Base-by-base conservation (phyloP, 1,140 invertebrate species). In the Conopomorpha cramerella region DNA sequence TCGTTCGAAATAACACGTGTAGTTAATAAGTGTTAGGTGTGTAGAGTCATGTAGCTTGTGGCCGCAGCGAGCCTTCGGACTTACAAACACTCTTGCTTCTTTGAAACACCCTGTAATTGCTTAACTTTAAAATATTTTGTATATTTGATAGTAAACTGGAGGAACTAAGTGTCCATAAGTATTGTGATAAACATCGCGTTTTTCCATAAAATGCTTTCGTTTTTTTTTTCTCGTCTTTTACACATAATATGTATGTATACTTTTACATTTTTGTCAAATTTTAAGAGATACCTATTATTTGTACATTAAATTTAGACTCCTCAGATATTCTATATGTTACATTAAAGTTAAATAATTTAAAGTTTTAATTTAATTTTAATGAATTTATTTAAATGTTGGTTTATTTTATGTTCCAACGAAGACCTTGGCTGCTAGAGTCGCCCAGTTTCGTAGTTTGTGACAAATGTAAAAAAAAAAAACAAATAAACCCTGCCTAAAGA, bases 181-280 rank as follows among this genome's bases (percentile, higher is more conserved):
- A 65, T 74, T 74, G 70, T 74, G 70, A 74, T 74, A 71, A 67
- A 68, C 62, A 60, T 66, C 51, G 67, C 62, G 56, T 61, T 64
- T 70, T 70, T 73, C 57, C 68, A 64, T 63, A 64, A 55, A 58
- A 51, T 51, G 57, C 55, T 70, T 66, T 44, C 51, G 50, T 51
- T 65, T 61, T 60, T 60, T 64, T 46, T 49, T 15, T 35, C 26
- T 35, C 26, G 16, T 18, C 8, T 35, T 17, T 15, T 19, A 8
- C 2, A 1, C 11, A 23, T 19, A 25, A 23, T 23, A 10, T 23
- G 19, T 23, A 23, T 23, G 4, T 23, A 6, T 23, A 23, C 10
- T 23, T 6, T 10, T 4, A 23, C 4, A 23, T 23, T n/a, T n/a
- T n/a, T n/a, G n/a, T n/a, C n/a, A n/a, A n/a, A n/a, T n/a, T 55